Evolutionary conservation across 2,888 invertebrate genomes (phyloP), one percentile per base, ranked within the genome.

Genomic region (Agrypnus murinus): DNA sequence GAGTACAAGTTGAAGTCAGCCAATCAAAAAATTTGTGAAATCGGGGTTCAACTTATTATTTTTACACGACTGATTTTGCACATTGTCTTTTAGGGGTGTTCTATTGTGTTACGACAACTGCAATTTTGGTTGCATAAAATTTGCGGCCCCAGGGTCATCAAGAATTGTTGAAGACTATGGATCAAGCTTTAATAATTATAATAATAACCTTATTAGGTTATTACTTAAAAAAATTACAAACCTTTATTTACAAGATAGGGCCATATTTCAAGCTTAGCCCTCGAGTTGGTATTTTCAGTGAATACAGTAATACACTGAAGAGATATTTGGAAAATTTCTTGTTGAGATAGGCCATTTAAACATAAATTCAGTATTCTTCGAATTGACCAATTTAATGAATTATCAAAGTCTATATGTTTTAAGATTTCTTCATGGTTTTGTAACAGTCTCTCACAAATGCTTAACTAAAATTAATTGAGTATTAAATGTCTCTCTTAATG

Each of bases 281-380:
- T 68, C 31, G 72, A 74, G 40, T 66, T 76, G 65, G 78, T 74
- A 74, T 81, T 77, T 85, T 87, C 71, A 8, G 93, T 92, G 79
- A 93, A 94, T 25, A 92, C 90, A 83, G 95, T 94, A 79, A 96
- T 86, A 87, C 93, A 92, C 78, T 95, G 89, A 71, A 96, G 86
- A 4, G 94, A 92, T 62, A 94, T 90, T 17, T 93, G 92, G 73
- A 92, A 86, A 2, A 77, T 75, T 43, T 77, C 68, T 19, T 68
- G 67, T 15, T 78, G 75, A 34, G 74, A 59, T 34, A 83, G 75
- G 62, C 75, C 79, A 76, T 81, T 81, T 55, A 85, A 76, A 74
- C 84, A 85, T 8, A 84, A 71, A 46, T 80, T 78, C 48, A 86
- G 77, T 69, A 82, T 81, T 59, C 84, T 73, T 75, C 83, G 82